phyloP scores from a whole-genome alignment of 2,888 invertebrate genomes.

The Choreutis nemorana region DNA sequence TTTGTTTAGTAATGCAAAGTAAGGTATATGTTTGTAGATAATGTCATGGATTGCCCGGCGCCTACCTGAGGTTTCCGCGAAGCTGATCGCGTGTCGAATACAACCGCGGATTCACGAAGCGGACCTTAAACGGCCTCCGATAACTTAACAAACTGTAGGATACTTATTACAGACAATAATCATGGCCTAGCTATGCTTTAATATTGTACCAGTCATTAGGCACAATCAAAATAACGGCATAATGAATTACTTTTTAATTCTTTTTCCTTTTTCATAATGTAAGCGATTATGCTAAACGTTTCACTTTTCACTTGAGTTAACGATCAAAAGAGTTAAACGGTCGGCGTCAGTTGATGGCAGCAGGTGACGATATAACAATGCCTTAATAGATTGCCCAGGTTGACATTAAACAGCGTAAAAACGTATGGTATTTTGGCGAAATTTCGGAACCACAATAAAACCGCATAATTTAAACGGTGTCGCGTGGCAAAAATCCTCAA shows the following conservation, averaged over 20 bases:
- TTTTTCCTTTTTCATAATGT: too few species aligned
- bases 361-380: conserved; percentile 44
- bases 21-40: conserved; percentile 1
- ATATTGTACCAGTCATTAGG: too few species aligned
- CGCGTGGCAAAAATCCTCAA: conserved; percentile 36
- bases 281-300: too few species aligned
- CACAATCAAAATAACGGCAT: too few species aligned
- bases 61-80: conserved; percentile 53
- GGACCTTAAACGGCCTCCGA: conserved; percentile 22
- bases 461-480: conserved; percentile 44
- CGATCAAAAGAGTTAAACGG: conserved; percentile 1
- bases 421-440: conserved; percentile 29
- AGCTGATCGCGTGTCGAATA: conserved; percentile 46
- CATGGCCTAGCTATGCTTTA: neutral
- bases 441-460: conserved; percentile 53
- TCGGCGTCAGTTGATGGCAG: conserved; percentile 9
- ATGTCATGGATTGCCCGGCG: conserved; percentile 15
- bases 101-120: conserved; percentile 31
- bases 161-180: conserved; percentile 1
- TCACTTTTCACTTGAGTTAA: too few species aligned
- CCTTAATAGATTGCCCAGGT: conserved; percentile 38
- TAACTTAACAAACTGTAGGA: conserved; percentile 8
- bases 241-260: too few species aligned
- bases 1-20: conserved; percentile 20
- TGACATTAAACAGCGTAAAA: conserved; percentile 36